Conservation (phyloP, 2,888 invertebrate genomes). For the Deroplatys truncata region DNA sequence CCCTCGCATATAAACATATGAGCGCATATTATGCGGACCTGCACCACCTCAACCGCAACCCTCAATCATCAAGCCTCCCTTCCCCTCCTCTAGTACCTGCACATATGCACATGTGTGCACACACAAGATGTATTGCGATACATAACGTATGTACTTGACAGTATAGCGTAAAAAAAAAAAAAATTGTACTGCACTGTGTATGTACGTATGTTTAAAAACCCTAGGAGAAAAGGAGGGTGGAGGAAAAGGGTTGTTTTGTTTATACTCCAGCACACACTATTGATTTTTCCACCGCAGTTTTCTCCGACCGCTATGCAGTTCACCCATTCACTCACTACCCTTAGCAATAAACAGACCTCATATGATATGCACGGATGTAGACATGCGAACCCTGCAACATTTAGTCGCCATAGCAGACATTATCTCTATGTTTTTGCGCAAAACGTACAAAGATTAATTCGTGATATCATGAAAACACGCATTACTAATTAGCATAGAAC, state of each 20-base stretch:
- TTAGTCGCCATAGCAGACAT: background rate
- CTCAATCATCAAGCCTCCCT: conserved; percentile 5
- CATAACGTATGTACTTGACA: conserved; percentile 15
- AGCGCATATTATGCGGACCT: conserved; percentile 12
- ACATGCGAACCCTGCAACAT: background rate
- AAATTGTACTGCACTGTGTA: background rate
- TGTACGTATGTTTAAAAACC: background rate
- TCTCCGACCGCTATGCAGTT: background rate
- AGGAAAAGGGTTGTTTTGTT: conserved; percentile 1
- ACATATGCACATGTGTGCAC: conserved; percentile 16
- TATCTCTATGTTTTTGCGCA: background rate
- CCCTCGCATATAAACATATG: conserved; percentile 15
- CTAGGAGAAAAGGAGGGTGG: background rate
- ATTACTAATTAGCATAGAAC: background rate
- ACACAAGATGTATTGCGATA: conserved; percentile 19
- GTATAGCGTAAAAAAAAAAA: background rate
- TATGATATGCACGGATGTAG: background rate
- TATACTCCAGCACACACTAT: conserved; percentile 9
- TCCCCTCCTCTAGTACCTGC: conserved; percentile 3
- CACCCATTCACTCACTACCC: conserved; percentile 5
- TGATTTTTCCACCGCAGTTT: conserved; percentile 6
- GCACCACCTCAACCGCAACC: conserved; percentile 19
- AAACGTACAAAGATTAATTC: background rate
- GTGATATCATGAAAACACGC: background rate
- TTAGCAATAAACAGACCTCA: conserved; percentile 1